Conservation (phyloP, 2,113 vertebrate species). For the Cyphomyrus plagiostoma region DNA sequence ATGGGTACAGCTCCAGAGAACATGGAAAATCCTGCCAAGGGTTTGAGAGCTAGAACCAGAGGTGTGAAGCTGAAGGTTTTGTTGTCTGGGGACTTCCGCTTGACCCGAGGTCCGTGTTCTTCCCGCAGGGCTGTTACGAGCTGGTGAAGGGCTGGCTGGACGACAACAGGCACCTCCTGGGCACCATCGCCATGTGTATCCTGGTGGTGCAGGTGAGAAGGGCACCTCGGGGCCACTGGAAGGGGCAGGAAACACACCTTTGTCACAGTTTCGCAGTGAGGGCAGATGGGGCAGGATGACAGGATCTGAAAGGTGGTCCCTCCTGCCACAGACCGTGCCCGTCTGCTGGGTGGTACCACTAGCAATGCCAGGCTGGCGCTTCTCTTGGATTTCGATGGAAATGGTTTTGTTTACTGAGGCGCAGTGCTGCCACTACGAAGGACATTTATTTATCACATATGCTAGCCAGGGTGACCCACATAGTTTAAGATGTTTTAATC, state of each 20-base stretch:
- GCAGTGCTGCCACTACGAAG: background rate
- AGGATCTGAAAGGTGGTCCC: background rate
- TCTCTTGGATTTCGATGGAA: background rate
- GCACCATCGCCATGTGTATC: slow-evolving; percentile 84
- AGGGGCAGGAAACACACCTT: background rate
- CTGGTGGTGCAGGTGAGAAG: slow-evolving; percentile 84
- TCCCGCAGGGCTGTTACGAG: slow-evolving; percentile 83
- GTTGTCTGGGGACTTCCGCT: background rate
- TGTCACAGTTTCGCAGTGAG: background rate
- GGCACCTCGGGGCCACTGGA: background rate
- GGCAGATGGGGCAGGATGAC: background rate
- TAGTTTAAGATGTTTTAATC: background rate
- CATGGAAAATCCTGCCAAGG: background rate
- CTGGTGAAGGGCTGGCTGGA: slow-evolving; percentile 89
- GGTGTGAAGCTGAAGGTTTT: background rate
- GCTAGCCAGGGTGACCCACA: background rate
- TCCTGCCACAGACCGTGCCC: background rate
- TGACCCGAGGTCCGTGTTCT: background rate
- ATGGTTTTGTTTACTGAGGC: background rate
- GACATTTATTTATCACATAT: background rate
- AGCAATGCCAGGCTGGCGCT: background rate
- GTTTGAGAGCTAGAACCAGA: background rate
- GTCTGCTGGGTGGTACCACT: background rate
- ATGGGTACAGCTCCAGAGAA: background rate
- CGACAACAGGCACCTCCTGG: slow-evolving; percentile 87